Evolutionary conservation across 1,140 invertebrate genomes (phyloP).

Genomic region (Harlomillsia oculata): DNA sequence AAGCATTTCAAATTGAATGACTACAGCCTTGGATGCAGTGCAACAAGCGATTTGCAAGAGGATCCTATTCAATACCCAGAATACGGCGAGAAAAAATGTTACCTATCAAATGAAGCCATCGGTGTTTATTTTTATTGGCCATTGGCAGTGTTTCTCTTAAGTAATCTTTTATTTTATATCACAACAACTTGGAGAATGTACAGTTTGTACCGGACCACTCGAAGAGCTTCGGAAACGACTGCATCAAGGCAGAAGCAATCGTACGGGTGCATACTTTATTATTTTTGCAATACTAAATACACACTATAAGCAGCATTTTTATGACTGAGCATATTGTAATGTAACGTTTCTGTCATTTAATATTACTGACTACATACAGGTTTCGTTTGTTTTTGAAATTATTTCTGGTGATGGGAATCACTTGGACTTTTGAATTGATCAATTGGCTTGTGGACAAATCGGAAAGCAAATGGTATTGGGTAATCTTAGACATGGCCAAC

Average conservation of each 20-base stretch:
- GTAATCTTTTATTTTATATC: slow-evolving; percentile 40
- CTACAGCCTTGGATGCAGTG: background rate
- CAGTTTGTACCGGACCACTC: slow-evolving; percentile 22
- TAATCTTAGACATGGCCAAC: slow-evolving; percentile 52
- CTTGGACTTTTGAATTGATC: slow-evolving; percentile 60
- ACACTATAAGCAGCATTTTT: background rate
- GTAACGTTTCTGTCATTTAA: background rate
- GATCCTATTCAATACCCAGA: slow-evolving; percentile 1
- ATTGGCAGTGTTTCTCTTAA: slow-evolving; percentile 36
- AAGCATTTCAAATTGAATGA: background rate
- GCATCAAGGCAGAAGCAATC: slow-evolving; percentile 12
- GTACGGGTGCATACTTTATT: background rate
- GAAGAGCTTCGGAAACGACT: slow-evolving; percentile 8
- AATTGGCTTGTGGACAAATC: slow-evolving; percentile 44
- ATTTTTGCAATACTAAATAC: background rate
- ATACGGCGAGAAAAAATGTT: slow-evolving; percentile 11
- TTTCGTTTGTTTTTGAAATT: slow-evolving; percentile 57
- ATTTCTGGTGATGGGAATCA: slow-evolving; percentile 59
- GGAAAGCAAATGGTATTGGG: slow-evolving; percentile 37
- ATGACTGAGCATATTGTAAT: background rate
- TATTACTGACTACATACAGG: slow-evolving; percentile 39
- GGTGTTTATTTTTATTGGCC: slow-evolving; percentile 37
- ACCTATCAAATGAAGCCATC: background rate
- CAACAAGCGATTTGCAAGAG: background rate
- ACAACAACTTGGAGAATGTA: slow-evolving; percentile 38